A percentile compares a stretch with the other conserved stretches of the same genome.
These are phyloP conservation scores for Zonitis immaculata DNA, from an alignment of 2,888 invertebrate genomes.

Conservation along the genomic window DNA sequence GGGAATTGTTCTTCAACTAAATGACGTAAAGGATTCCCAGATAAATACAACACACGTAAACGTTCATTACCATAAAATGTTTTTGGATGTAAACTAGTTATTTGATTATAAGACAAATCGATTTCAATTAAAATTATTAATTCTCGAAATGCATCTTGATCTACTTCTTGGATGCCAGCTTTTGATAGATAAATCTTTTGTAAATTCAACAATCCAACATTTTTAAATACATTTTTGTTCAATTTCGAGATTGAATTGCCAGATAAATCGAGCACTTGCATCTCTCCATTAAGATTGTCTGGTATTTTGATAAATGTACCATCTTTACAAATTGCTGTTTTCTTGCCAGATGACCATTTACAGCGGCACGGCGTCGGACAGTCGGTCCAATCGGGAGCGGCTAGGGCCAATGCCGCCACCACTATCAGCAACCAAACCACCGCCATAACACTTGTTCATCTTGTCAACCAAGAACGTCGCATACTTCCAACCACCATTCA, in stretches of 20 bases:
- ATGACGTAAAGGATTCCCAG: conserved; percentile 74
- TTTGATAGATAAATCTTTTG: conserved; percentile 77
- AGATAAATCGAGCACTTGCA: conserved; percentile 82
- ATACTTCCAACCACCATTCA: conserved; percentile 15
- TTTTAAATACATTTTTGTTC: conserved; percentile 73
- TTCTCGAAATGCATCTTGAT: conserved; percentile 81
- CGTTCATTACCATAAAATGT: conserved; percentile 84
- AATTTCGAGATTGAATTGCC: conserved; percentile 74
- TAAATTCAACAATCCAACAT: conserved; percentile 73
- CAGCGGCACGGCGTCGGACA: conserved; percentile 83
- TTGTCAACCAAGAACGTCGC: conserved; percentile 27
- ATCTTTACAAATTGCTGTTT: conserved; percentile 80
- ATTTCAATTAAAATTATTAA: conserved; percentile 82
- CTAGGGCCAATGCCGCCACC: conserved; percentile 49
- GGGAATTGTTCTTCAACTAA: conserved; percentile 78
- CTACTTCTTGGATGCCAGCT: conserved; percentile 69
- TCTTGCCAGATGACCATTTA: conserved; percentile 90
- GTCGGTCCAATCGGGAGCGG: conserved; percentile 79
- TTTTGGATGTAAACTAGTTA: conserved; percentile 67
- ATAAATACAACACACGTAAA: conserved; percentile 70
- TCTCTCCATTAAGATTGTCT: conserved; percentile 62
- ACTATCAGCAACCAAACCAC: conserved; percentile 42
- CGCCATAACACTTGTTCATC: conserved; percentile 45
- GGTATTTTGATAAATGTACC: conserved; percentile 77
- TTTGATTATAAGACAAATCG: conserved; percentile 78